Conservation (phyloP, 2,888 invertebrate genomes). For the Tuberolachnus salignus region DNA sequence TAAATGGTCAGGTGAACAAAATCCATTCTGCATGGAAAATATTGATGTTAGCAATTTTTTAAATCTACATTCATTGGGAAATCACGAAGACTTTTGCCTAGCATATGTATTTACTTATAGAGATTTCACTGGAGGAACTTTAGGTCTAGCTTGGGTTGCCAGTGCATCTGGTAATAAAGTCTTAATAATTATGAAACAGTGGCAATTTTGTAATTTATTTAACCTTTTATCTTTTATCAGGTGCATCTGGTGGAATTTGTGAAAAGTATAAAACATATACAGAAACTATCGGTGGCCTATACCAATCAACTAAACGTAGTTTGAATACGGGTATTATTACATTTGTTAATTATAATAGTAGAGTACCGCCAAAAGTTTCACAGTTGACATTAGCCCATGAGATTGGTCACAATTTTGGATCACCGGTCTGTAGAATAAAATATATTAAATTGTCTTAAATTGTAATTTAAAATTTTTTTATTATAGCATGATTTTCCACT, state of each 20-base stretch:
- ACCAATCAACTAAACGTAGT: constrained; percentile 90
- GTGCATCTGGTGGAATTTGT: constrained; percentile 98
- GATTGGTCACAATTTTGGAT: constrained; percentile 98
- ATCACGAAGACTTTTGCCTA: constrained; percentile 97
- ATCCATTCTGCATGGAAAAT: constrained; percentile 93
- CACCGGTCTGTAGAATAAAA: constrained; percentile 74
- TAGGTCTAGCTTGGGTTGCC: constrained; percentile 99
- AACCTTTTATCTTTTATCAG: constrained; percentile 64
- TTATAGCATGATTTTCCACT: constrained; percentile 89
- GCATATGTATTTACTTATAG: constrained; percentile 99
- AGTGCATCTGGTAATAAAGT: constrained; percentile 58
- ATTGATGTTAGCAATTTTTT: constrained; percentile 99
- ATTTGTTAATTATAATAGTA: constrained; percentile 96
- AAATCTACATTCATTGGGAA: constrained; percentile 94
- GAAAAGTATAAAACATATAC: constrained; percentile 97
- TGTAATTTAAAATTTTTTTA: constrained; percentile 12
- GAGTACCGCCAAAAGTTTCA: constrained; percentile 96
- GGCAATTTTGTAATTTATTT: background rate
- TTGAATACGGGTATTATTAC: constrained; percentile 99
- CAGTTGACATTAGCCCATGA: constrained; percentile 98
- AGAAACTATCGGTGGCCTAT: constrained; percentile 92
- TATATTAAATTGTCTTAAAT: constrained; percentile 14
- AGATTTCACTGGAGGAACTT: constrained; percentile 96
- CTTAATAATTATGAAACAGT: background rate
- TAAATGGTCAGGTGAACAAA: constrained; percentile 70